Evolutionary conservation across 2,113 vertebrate species (phyloP).

Genomic region (Ahaetulla prasina): DNA sequence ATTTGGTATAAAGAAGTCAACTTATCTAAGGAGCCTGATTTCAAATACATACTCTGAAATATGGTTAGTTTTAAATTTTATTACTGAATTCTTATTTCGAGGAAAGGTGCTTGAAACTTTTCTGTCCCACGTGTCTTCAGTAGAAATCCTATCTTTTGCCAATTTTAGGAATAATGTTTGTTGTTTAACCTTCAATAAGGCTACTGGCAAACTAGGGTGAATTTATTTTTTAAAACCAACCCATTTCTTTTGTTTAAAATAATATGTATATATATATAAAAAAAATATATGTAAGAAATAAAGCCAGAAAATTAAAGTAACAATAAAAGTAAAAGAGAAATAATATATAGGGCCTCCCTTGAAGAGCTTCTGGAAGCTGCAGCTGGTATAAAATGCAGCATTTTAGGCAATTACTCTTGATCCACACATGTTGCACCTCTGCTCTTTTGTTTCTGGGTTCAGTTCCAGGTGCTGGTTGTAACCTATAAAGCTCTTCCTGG

Average conservation of each 20-base stretch:
- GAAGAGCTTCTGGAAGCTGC: not conserved
- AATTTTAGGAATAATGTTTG: not conserved
- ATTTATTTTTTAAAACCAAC: not conserved
- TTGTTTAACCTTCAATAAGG: not conserved
- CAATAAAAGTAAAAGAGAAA: not conserved
- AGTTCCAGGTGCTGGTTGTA: not conserved
- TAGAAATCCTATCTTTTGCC: not conserved
- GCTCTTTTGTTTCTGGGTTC: not conserved
- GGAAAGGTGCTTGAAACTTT: not conserved
- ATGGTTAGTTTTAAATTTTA: not conserved
- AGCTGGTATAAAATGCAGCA: not conserved
- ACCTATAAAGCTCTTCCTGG: not conserved
- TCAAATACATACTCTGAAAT: not conserved
- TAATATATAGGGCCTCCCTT: not conserved
- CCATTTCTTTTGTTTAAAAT: not conserved
- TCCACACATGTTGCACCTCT: not conserved
- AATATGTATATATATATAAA: too few species aligned
- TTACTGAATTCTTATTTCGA: not conserved
- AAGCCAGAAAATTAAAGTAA: not conserved
- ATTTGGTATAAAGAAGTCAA: not conserved
- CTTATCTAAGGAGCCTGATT: not conserved
- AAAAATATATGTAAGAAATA: not conserved
- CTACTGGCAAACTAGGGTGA: not conserved
- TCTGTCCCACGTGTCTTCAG: not conserved
- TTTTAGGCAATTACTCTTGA: not conserved